A percentile compares a stretch with the other conserved stretches of the same genome.
Evolutionary conservation across 2,797 vertebrate species (phyloP).

Genomic region (Gymnothorax javanicus): DNA sequence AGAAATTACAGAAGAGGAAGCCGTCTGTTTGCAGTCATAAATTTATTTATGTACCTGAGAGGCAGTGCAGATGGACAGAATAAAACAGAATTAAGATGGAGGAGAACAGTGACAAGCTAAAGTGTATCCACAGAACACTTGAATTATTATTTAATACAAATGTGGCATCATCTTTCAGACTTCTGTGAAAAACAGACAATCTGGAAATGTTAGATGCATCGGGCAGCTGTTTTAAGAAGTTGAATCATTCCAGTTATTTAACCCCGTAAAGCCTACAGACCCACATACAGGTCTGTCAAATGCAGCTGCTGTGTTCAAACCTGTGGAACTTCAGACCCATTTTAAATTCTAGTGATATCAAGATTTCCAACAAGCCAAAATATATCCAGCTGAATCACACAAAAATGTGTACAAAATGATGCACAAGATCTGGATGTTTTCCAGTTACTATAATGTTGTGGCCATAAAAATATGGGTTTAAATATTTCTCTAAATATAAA

Average conservation of each 20-base stretch:
- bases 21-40: background rate
- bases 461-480: too few relatives aligned
- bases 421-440: too few relatives aligned
- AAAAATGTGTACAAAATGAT: too few relatives aligned
- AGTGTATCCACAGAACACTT: background rate
- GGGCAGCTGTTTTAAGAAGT: background rate
- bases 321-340: too few relatives aligned
- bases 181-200: background rate
- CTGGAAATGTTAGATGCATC: background rate
- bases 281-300: too few relatives aligned
- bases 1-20: background rate
- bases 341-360: too few relatives aligned
- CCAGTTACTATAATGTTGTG: too few relatives aligned
- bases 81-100: background rate
- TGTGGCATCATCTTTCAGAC: background rate
- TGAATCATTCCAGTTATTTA: background rate
- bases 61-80: background rate
- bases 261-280: background rate
- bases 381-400: too few relatives aligned
- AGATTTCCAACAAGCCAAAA: too few relatives aligned
- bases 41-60: conserved; percentile 15
- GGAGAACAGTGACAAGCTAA: background rate
- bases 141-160: background rate
- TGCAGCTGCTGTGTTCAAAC: too few relatives aligned
- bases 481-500: too few relatives aligned